Evolutionary conservation across 2,113 vertebrate genomes (phyloP).

Genomic region (Phoxinus phoxinus): DNA sequence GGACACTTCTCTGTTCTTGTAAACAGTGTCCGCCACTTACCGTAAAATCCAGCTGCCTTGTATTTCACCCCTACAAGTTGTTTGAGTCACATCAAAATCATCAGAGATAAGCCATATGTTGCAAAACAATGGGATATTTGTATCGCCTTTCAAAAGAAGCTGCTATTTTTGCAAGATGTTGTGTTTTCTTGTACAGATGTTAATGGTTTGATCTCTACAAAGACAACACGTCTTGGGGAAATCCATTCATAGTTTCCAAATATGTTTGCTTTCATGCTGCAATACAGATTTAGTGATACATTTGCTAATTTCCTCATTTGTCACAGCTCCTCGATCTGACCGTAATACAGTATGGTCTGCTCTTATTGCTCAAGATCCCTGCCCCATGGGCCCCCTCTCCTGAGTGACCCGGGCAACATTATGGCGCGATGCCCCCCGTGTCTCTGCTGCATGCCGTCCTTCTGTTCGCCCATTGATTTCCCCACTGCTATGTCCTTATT

Average conservation of each 20-base stretch:
- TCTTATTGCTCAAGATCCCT: slow-evolving; percentile 21
- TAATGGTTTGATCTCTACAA: neutral
- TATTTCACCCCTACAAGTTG: slow-evolving; percentile 6
- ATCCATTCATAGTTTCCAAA: neutral
- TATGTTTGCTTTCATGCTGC: neutral
- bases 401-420: slow-evolving; percentile 51
- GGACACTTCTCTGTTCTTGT: slow-evolving; percentile 21
- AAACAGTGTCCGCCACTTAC: neutral
- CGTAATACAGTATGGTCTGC: neutral
- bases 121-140: neutral
- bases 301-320: neutral
- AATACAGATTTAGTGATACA: neutral
- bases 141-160: neutral
- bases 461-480: slow-evolving; percentile 59
- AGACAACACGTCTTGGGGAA: neutral
- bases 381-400: neutral
- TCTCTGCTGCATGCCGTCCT: slow-evolving; percentile 50
- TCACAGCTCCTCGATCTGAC: neutral
- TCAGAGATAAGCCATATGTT: neutral
- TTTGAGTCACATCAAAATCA: neutral
- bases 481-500: slow-evolving; percentile 12
- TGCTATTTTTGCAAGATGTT: neutral
- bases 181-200: neutral
- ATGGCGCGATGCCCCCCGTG: slow-evolving; percentile 42
- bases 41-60: neutral